A percentile compares a stretch with the other conserved stretches of the same genome.
Conservation (phyloP, 2,888 invertebrate genomes). For the Agapetus fuscipes region DNA sequence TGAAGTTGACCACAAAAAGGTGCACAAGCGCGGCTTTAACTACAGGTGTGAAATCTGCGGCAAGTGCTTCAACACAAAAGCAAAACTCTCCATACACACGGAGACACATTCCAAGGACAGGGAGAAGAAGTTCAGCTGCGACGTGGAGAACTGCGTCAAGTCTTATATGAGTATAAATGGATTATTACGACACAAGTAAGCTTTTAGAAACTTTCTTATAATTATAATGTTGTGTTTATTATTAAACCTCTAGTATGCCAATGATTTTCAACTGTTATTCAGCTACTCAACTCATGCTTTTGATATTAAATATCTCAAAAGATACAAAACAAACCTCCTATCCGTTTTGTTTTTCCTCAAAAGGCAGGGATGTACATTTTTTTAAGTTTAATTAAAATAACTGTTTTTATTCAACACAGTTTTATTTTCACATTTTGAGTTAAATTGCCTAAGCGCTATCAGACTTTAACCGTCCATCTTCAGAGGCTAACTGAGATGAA, state of each 20-base stretch:
- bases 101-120: slow-evolving; percentile 19
- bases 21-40: slow-evolving; percentile 16
- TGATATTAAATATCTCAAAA: not conserved
- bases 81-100: slow-evolving; percentile 16
- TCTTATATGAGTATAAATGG: slow-evolving; percentile 14
- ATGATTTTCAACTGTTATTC: not conserved
- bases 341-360: not conserved
- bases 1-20: slow-evolving; percentile 18
- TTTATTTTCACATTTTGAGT: too few species aligned
- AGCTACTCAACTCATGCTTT: not conserved
- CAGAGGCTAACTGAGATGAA: too few species aligned
- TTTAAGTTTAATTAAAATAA: too few species aligned
- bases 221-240: too few species aligned
- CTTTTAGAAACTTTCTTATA: too few species aligned
- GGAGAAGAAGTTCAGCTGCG: slow-evolving; percentile 13
- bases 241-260: not conserved
- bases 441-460: too few species aligned
- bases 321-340: not conserved
- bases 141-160: slow-evolving; percentile 13
- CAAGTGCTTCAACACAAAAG: slow-evolving; percentile 20
- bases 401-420: too few species aligned
- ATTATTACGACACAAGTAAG: slow-evolving; percentile 15
- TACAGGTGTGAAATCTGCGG: slow-evolving; percentile 19
- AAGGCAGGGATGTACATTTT: too few species aligned
- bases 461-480: too few species aligned